Evolutionary conservation across 2,888 invertebrate species (phyloP).

Genomic region (Stomorhina lunata): DNA sequence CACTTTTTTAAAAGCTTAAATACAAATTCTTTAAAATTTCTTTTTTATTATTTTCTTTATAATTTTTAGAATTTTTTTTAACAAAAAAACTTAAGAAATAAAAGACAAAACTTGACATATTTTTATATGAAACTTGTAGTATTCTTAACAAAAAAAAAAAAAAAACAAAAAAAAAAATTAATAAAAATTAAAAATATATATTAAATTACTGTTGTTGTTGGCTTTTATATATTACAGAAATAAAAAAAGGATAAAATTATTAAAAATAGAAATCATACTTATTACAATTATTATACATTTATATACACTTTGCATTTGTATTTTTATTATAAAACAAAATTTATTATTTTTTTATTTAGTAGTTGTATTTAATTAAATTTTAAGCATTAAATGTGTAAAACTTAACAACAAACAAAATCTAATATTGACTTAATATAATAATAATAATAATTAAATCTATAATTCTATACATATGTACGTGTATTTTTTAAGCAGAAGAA

Average conservation of each 20-base stretch:
- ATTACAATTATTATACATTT: constrained; percentile 58
- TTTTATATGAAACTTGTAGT: constrained; percentile 71
- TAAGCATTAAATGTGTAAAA: constrained; percentile 59
- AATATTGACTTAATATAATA: background rate
- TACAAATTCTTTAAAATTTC: background rate
- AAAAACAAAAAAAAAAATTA: constrained; percentile 58
- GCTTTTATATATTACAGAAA: constrained; percentile 64
- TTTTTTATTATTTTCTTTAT: background rate
- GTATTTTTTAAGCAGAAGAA: constrained; percentile 45
- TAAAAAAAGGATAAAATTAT: constrained; percentile 26
- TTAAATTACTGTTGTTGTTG: constrained; percentile 66
- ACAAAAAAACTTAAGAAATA: constrained; percentile 32
- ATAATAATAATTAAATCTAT: constrained; percentile 3
- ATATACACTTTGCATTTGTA: constrained; percentile 60
- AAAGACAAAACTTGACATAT: constrained; percentile 62
- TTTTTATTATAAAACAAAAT: constrained; percentile 40
- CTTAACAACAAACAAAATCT: constrained; percentile 4
- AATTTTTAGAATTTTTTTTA: constrained; percentile 3
- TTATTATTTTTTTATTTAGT: constrained; percentile 54
- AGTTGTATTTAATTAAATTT: constrained; percentile 60
- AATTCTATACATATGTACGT: constrained; percentile 25
- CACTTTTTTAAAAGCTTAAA: constrained; percentile 29
- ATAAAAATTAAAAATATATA: constrained; percentile 45
- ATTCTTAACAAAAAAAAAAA: constrained; percentile 60
- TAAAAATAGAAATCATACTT: constrained; percentile 44